Evolutionary conservation across 2,888 invertebrate species (phyloP), one percentile per base, ranked within the genome.

Genomic region (Hirtodrosophila histrioides): DNA sequence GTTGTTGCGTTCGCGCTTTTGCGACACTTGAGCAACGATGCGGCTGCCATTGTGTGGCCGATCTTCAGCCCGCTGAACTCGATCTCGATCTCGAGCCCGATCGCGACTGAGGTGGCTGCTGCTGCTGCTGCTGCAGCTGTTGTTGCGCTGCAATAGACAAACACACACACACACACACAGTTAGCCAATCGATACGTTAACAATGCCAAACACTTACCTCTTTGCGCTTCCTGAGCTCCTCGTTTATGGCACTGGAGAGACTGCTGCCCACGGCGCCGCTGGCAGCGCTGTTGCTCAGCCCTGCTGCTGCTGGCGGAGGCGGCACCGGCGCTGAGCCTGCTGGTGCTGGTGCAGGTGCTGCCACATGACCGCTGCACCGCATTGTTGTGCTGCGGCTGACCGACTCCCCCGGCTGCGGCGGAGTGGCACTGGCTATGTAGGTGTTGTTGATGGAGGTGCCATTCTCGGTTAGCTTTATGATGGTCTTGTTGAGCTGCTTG

Each of bases 401-500:
- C 11, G 58, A 33, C 55, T 70, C 60, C 58, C 53, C 39, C 36
- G 41, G 48, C 40, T 43, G 69, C 45, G 70, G 70, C 53, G 50
- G 68, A 62, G 56, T 65, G 72, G 62, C 66, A 57, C 58, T 71
- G 41, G 78, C 85, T 10, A 92, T 82, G 69, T 88, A 89, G 12
- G 93, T 94, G 84, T 94, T 95, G 82, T 94, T 94, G 78, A 95
- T 95, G 5, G 94, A 94, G 46, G 95, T 95, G 41, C 95, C 95
- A 75, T 93, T 94, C 90, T 95, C 95, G 1, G 95, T 94, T 77
- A 95, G 91, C 92, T 95, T 95, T 46, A 95, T 95, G 68, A 95
- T 95, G 3, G 95, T 95, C 84, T 94, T 94, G 91, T 95, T 95
- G 68, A 94, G 69, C 68, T 91, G 89, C 57, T 85, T 82, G 71